Evolutionary conservation across 2,888 invertebrate genomes (phyloP), one percentile per base, ranked within the genome.

Genomic region (Leptothorax acervorum): DNA sequence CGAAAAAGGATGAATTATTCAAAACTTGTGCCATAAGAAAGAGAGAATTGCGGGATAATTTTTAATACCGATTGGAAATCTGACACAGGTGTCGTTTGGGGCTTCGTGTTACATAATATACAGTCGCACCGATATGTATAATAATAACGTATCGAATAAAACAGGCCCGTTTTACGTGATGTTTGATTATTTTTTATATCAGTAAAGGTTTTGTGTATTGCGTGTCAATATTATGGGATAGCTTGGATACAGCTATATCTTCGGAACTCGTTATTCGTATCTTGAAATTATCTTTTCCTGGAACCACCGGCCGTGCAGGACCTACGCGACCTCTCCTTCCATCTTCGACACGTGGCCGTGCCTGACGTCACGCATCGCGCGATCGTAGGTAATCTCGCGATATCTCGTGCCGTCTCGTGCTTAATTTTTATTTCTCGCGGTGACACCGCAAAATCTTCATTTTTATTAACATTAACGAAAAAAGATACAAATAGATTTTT

Each of bases 321-420:
- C 84, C 86, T 79, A 83, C 73, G 74, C 86, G 87, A 87, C 85
- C 86, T 91, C 84, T 85, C 78, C 82, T 83, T 90, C 83, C 85
- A 85, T 87, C 85, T 84, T 90, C 74, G 90, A 92, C 92, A 90
- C 91, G 90, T 92, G 92, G 88, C 86, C 85, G 76, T 39, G 53
- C 31, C 74, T 90, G 89, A 92, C 92, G 91, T 92, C 89, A 92
- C 91, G 88, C 87, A 78, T 91, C 86, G 84, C 84, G 88, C 86
- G 90, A 90, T 91, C 86, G 87, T 65, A 86, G 62, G 75, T 85
- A 86, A 86, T 85, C 82, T 74, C 66, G 84, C 81, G 86, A 81
- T 84, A n/a, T 28, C 81, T 63, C 83, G 71, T 23, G 23, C 23
- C 23, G 23, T 23, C 75, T 86, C 88, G 73, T 71, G 65, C n/a